Evolutionary conservation across 2,888 invertebrate species (phyloP).

Genomic region (Tupiocoris notatus): DNA sequence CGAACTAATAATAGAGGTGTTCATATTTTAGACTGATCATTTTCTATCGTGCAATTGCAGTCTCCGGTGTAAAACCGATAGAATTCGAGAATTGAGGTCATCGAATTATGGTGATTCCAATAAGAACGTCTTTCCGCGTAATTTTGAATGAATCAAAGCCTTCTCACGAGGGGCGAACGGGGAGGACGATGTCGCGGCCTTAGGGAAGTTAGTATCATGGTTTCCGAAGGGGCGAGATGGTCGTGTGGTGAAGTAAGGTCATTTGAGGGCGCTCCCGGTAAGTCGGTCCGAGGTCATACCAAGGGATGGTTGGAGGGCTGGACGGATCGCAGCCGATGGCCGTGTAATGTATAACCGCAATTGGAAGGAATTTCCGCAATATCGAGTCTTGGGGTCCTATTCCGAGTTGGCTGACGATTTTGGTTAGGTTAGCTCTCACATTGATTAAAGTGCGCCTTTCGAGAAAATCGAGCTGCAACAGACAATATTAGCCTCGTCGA

Average conservation of each 20-base stretch:
- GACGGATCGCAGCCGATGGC: neutral
- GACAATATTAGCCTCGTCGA: neutral
- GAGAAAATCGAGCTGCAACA: neutral
- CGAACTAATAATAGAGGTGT: too few relatives aligned
- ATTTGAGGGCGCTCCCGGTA: neutral
- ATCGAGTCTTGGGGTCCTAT: neutral
- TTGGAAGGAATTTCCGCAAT: neutral
- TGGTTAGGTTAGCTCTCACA: neutral
- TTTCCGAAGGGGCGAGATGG: neutral
- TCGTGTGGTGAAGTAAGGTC: neutral
- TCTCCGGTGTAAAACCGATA: neutral
- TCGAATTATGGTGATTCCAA: neutral
- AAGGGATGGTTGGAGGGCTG: neutral
- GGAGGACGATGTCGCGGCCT: too few relatives aligned
- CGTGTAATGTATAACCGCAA: neutral
- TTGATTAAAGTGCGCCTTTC: neutral
- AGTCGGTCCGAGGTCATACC: neutral
- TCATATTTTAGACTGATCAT: neutral
- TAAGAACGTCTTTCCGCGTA: neutral
- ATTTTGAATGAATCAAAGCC: too few relatives aligned
- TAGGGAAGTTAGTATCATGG: neutral
- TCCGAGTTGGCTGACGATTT: neutral
- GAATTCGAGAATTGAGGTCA: neutral
- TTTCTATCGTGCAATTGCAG: neutral
- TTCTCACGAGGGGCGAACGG: too few relatives aligned